These are phyloP conservation scores for Craterocephalus amniculus DNA, from an alignment of 2,797 vertebrate species.

Conservation along the genomic window DNA sequence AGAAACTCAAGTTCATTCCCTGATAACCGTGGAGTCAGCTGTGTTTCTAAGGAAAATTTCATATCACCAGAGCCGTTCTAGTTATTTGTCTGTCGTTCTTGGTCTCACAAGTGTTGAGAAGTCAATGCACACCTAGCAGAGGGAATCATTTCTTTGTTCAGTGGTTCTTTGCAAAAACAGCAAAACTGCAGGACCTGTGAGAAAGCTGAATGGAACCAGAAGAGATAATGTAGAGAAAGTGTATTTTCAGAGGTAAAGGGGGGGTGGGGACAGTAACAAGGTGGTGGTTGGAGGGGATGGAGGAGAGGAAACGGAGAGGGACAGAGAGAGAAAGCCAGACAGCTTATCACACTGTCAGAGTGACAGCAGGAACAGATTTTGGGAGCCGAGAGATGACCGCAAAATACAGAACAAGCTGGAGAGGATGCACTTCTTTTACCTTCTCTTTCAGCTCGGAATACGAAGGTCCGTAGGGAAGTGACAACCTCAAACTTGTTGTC, in stretches of 20 bases:
- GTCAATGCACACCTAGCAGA: not conserved
- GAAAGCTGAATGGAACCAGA: constrained; percentile 8
- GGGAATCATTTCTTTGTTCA: constrained; percentile 9
- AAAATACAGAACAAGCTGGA: constrained; percentile 10
- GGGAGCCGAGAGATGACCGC: constrained; percentile 18
- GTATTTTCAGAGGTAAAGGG: not conserved
- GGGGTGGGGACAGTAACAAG: too few species aligned
- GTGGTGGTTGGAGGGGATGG: not conserved
- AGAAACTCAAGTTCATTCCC: not conserved
- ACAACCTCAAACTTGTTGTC: constrained; percentile 96
- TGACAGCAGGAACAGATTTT: constrained; percentile 23
- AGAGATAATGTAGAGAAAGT: not conserved
- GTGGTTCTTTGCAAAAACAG: not conserved
- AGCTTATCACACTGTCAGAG: constrained; percentile 39
- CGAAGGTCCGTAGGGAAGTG: constrained; percentile 90
- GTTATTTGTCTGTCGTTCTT: not conserved
- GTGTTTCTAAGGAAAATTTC: not conserved
- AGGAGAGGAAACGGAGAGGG: not conserved
- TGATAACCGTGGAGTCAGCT: not conserved
- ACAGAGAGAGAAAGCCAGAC: constrained; percentile 19
- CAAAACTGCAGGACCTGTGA: constrained; percentile 11
- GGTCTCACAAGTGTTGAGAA: not conserved
- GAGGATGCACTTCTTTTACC: constrained; percentile 79
- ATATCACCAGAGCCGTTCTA: not conserved
- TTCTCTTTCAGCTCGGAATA: constrained; percentile 93